phyloP scores from a whole-genome alignment of 2,888 invertebrate species.

The Prosapia bicincta region DNA sequence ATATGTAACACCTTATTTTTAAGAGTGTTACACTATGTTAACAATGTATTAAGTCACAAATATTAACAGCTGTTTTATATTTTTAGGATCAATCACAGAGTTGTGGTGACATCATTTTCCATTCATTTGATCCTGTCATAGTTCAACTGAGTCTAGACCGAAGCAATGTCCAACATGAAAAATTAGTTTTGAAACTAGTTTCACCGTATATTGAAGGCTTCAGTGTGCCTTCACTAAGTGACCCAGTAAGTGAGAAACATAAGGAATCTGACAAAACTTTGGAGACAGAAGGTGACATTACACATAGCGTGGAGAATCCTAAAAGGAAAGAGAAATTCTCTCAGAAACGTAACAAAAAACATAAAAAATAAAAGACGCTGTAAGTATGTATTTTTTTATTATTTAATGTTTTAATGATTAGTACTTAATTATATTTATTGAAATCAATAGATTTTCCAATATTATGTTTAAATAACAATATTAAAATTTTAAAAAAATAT shows the following conservation, averaged over 20 bases:
- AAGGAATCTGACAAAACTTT: neutral
- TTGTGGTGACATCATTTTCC: constrained; percentile 69
- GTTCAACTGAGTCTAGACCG: constrained; percentile 85
- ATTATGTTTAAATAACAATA: too few species aligned
- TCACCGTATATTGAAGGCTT: constrained; percentile 55
- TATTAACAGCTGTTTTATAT: too few species aligned
- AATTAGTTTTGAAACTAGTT: constrained; percentile 80
- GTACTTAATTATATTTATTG: too few species aligned
- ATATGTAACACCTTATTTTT: too few species aligned
- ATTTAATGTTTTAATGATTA: too few species aligned
- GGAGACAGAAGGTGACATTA: neutral
- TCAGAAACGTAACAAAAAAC: neutral
- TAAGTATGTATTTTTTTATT: too few species aligned
- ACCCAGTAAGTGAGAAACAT: neutral
- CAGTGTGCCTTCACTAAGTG: constrained; percentile 37
- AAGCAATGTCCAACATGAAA: constrained; percentile 87
- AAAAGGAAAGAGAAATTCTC: neutral
- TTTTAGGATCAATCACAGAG: constrained; percentile 74
- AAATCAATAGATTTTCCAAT: too few species aligned
- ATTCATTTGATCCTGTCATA: constrained; percentile 84
- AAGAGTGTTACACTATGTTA: too few species aligned
- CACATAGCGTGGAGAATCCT: too few species aligned
- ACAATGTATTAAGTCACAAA: too few species aligned
- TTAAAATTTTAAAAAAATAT: too few species aligned
- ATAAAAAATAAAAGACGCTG: neutral